Base-by-base conservation (phyloP, 2,797 vertebrate species). In the Xenopus petersii region DNA sequence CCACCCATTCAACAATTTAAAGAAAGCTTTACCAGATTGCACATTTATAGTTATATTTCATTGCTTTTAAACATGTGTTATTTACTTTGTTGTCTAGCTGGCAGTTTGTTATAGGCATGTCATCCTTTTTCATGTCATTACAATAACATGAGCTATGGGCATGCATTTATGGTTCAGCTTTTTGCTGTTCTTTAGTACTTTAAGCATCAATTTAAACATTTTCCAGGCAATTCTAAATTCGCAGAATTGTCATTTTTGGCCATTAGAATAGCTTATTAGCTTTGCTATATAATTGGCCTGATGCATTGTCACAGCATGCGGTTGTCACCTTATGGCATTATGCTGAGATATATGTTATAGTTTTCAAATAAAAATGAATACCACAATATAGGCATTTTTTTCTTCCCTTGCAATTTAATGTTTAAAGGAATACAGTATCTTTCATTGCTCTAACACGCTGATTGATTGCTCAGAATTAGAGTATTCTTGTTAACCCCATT, bases 211-310 rank as follows among this genome's bases (percentile, higher is more conserved):
- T 42, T 42, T 42, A 42, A 9, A 9, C 36, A 42, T 42, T 6
- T 42, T 9, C 5, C 36, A 42, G 36, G 36, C 70, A 47, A 51
- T 54, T 61, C 26, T 62, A 60, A 54, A 76, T 66, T 75, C 54
- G 49, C 36, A 58, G 47, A 15, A 56, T 54, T 61, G 33, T 26
- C 30, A 66, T 67, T 71, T 48, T 54, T 54, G 60, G 26, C 46
- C 46, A 59, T 71, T 71, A 70, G 61, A 17, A 61, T 6, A 71
- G 54, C 74, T 70, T 70, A 70, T 65, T 70, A 76, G 47, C 62
- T 70, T 51, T 70, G 49, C 55, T 71, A 58, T 65, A 36, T 60
- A 66, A 75, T 58, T 66, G 42, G 24, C 36, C 24, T 66, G 36
- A 16, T 71, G 74, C 24, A 59, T 59, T 60, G 68, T n/a, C 74